Evolutionary conservation across 1,140 invertebrate species (phyloP), one percentile per base, ranked within the genome.

Genomic region (Caenorhabditis latens): DNA sequence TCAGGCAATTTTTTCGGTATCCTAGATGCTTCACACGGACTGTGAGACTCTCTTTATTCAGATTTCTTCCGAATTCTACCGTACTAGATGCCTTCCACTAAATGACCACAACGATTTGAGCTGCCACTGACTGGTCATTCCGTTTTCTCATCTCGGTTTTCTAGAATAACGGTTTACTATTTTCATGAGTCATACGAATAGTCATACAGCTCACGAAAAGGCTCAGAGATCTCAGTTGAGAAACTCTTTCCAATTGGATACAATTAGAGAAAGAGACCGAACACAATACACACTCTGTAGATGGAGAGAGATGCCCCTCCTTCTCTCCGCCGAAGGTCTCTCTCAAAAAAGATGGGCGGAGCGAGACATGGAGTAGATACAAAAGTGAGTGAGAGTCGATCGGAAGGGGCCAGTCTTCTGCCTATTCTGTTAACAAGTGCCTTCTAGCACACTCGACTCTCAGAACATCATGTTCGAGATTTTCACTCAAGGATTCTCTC

Each of bases 401-500:
- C 61, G 61, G 14, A 50, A 79, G 14, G 40, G 71, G n/a, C 46
- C 32, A 79, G 43, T 43, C 46, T 43, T 11, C 19, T 46, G 8
- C 13, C n/a, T 24, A 9, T 55, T 58, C 2, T 58, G 16, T 11
- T 16, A 43, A 58, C 57, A n/a, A 57, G 71, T 79, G 71, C 71
- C 71, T 46, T 79, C 71, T 79, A 84, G 82, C 82, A 84, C 53
- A 84, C n/a, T 5, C 7, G 57, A 57, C 57, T 67, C 84, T 61
- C 84, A 19, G 58, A 75, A 42, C 71, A 79, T 19, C n/a, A 92
- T 92, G 90, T 90, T 92, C 83, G 91, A 92, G 84, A 86, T 91
- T 46, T 92, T 91, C 87, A 85, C 89, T 19, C 86, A 89, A 50
- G 91, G 89, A 32, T 91, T 93, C 86, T 90, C 83, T 21, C 90